These are phyloP conservation scores for Spodoptera litura DNA, from an alignment of 1,140 invertebrate genomes.

Conservation along the genomic window DNA sequence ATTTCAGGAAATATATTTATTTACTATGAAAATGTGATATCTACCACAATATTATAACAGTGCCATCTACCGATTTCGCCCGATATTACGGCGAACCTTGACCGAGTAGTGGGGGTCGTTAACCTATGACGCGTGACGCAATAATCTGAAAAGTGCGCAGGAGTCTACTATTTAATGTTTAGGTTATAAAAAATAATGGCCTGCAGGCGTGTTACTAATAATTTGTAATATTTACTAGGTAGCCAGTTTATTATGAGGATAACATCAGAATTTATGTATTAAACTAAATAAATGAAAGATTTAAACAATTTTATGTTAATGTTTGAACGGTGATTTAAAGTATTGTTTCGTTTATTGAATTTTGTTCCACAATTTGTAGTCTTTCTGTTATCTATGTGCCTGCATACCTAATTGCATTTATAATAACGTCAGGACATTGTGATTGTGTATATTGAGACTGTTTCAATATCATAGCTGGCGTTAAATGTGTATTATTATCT, in stretches of 20 bases:
- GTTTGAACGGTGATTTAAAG: background rate
- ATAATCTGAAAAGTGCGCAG: conserved; percentile 41
- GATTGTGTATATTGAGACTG: too few species aligned
- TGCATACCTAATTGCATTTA: too few species aligned
- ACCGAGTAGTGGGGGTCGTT: conserved; percentile 59
- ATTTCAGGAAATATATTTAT: background rate
- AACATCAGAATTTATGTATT: conserved; percentile 5
- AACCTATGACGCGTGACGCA: conserved; percentile 45
- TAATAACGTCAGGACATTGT: too few species aligned
- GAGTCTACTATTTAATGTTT: conserved; percentile 40
- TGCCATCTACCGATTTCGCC: conserved; percentile 53
- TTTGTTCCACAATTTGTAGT: too few species aligned
- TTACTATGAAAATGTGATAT: background rate
- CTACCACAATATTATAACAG: conserved; percentile 27
- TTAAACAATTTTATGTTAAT: too few species aligned
- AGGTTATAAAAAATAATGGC: conserved; percentile 31
- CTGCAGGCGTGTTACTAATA: background rate
- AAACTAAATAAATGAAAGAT: background rate
- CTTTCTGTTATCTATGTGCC: too few species aligned
- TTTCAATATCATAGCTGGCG: too few species aligned
- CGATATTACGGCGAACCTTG: conserved; percentile 57
- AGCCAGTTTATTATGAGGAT: background rate
- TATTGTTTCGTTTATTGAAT: background rate
- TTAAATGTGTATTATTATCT: too few species aligned
- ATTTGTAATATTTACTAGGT: background rate